Base-by-base conservation (phyloP, 2,888 invertebrate genomes). In the Cynaeus angustus region DNA sequence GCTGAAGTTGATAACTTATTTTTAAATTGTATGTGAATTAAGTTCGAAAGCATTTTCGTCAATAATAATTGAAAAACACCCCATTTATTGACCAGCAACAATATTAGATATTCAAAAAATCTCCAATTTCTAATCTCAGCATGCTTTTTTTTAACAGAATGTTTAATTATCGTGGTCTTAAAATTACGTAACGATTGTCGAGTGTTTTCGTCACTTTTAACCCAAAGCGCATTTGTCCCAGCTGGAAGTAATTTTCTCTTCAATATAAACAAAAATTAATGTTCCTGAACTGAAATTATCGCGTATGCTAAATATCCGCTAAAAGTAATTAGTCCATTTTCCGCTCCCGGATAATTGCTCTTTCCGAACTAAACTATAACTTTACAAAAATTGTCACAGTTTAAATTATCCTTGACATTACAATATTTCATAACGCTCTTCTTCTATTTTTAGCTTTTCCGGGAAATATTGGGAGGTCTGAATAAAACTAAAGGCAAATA, bases 261-360 rank as follows among this genome's bases (percentile, higher is more conserved):
- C 21, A 62, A 38, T 33, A 50, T 62, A 50, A 50, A 50, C 62
- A 48, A 43, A 43, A 64, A 53, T 52, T 64, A 64, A 64, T 30
- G 66, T 56, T 46, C 66, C 48, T 46, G 56, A 48, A 69, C 50
- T 43, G 43, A 43, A 69, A 69, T 58, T 64, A 50, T 30, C 52
- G 48, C 13, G 12, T 45, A 58, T 56, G 56, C 28, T 65, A 69
- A 64, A 69, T 69, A 64, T 69, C 64, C 64, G 64, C 52, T 62
- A 52, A 64, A 58, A 58, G 58, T 50, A 69, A 69, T 69, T 69
- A 62, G 64, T 50, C 53, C 64, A 64, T 65, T 69, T 69, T 48
- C 68, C 68, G 68, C 52, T 65, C 13, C 46, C 46, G 14, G 46
- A 50, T 68, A 65, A 65, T 69, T 64, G 38, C 64, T 58, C n/a